phyloP scores from a whole-genome alignment of 2,888 invertebrate species.

The Papilio protenor region DNA sequence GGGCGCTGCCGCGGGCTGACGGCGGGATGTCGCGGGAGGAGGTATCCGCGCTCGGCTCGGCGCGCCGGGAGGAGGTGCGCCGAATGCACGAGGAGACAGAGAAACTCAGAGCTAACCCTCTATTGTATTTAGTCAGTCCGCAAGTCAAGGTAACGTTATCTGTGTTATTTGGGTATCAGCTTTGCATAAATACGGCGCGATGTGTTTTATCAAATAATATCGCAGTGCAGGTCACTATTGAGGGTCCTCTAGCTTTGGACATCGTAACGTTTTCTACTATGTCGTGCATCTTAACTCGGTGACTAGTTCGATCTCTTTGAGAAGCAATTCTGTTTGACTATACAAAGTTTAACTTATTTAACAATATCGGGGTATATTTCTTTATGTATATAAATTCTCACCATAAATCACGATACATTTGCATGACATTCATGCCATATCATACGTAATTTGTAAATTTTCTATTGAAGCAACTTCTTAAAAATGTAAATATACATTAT shows the following conservation, averaged over 20 bases:
- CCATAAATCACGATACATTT: neutral
- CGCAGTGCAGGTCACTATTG: neutral
- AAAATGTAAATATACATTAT: neutral
- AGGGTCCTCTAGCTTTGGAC: neutral
- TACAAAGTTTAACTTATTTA: neutral
- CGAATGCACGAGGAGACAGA: conserved; percentile 96
- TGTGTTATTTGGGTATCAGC: neutral
- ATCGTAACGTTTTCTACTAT: neutral
- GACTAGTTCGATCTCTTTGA: neutral
- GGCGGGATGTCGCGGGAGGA: conserved; percentile 95
- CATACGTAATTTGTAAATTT: neutral
- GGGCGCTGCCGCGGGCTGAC: conserved; percentile 91
- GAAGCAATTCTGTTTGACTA: neutral
- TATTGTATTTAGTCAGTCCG: conserved; percentile 98
- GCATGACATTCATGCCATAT: neutral
- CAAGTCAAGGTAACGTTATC: conserved; percentile 92
- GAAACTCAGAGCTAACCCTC: conserved; percentile 96
- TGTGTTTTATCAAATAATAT: neutral
- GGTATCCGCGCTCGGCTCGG: conserved; percentile 96
- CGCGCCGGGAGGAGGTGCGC: conserved; percentile 96
- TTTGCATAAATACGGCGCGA: neutral
- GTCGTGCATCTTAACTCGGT: neutral
- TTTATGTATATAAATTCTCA: neutral
- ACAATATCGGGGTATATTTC: neutral
- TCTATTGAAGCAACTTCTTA: neutral